Conservation (phyloP, 2,113 vertebrate genomes). For the Thymallus thymallus region DNA sequence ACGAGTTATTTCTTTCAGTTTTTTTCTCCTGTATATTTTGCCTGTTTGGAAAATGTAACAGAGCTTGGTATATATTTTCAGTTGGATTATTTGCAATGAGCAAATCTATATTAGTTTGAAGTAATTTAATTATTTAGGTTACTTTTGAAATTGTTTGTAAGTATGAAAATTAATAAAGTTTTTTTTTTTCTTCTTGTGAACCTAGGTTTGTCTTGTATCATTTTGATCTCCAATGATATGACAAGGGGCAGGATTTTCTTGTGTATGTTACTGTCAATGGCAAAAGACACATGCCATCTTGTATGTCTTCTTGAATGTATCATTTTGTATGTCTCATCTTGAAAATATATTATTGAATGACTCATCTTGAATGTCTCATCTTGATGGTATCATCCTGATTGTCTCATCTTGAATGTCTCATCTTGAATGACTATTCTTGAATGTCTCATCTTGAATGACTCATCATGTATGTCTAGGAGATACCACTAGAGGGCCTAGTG, state of each 20-base stretch:
- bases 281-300: too few relatives aligned
- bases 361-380: too few relatives aligned
- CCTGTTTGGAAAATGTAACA: conserved; percentile 57
- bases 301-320: too few relatives aligned
- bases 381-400: too few relatives aligned
- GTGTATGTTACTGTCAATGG: background rate
- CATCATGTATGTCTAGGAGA: too few relatives aligned
- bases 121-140: conserved; percentile 61
- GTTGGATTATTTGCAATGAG: conserved; percentile 70
- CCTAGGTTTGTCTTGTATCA: conserved; percentile 12
- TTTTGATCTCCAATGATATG: background rate
- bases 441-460: too few relatives aligned
- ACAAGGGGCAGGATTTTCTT: background rate
- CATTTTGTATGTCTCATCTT: too few relatives aligned
- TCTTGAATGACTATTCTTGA: too few relatives aligned
- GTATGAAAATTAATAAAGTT: conserved; percentile 69
- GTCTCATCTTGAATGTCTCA: too few relatives aligned
- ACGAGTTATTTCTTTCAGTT: conserved; percentile 39
- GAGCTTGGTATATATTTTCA: conserved; percentile 65
- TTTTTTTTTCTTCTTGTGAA: conserved; percentile 68
- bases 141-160: conserved; percentile 72
- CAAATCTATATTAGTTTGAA: conserved; percentile 75
- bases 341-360: too few relatives aligned
- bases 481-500: too few relatives aligned
- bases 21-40: conserved; percentile 63